Base-by-base conservation (phyloP, 2,888 invertebrate species). In the Plusia festucae region DNA sequence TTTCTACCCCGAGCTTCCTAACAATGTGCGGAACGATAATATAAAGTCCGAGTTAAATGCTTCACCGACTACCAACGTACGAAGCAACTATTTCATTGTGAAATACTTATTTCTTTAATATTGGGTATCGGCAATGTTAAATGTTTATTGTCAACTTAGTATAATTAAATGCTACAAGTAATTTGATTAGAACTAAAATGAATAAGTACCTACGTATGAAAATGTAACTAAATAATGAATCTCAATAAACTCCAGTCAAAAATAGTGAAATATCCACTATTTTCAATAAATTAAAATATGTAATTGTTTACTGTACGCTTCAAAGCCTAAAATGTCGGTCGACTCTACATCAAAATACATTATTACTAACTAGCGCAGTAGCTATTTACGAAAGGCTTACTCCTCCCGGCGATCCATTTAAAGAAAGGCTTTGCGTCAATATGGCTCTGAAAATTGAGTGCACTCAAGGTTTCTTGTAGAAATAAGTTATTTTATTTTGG, bases 361-460 rank as follows among this genome's bases (percentile, higher is more conserved):
- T 71, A 66, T 72, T 60, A 24, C 46, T 44, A 53, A 46, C 58
- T 49, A 20, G 18, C 44, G 40, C 46, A 53, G 53, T 65, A 60
- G 60, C 30, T 54, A 18, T 51, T 65, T 68, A 73, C 68, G 59
- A 56, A 61, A 70, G 44, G 65, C 27, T 63, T 13, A 51, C 64
- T 60, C 59, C 53, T 49, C 56, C 56, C 58, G 24, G 27, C 59
- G 55, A 66, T 65, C 34, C 57, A 56, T 70, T 75, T 59, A 60
- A 60, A 60, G 49, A 57, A 62, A 66, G 22, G n/a, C 58, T 66
- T 54, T 59, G 53, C 68, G 59, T 68, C 62, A 65, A 70, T 61
- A 73, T 65, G 60, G 52, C 57, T 63, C 51, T 56, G 46, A 59
- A 70, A 75, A 76, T 61, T 68, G 69, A 68, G 73, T 24, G 57